Conservation (phyloP, 2,113 vertebrate species). For the Ellobius talpinus region DNA sequence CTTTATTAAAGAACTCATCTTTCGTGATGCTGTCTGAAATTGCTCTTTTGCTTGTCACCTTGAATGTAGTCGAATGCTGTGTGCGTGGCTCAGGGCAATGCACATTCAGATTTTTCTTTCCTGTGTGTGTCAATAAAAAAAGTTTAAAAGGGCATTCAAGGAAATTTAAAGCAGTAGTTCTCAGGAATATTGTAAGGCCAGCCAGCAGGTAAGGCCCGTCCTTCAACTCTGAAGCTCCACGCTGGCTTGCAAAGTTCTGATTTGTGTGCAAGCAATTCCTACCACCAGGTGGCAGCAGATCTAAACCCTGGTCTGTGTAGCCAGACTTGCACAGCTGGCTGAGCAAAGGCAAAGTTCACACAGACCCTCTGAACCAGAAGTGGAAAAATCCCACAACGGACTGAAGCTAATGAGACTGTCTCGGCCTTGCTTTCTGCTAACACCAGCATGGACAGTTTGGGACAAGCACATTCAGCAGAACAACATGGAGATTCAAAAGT, state of each 20-base stretch:
- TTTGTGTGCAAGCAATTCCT: fast-evolving
- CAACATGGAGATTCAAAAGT: constrained; percentile 65
- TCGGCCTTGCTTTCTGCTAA: constrained; percentile 66
- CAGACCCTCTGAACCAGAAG: not conserved
- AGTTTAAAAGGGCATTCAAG: too few species aligned
- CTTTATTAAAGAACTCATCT: not conserved
- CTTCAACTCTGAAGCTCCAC: not conserved
- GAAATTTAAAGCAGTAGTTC: not conserved
- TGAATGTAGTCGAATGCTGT: not conserved
- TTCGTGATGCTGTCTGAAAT: not conserved
- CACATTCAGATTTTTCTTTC: not conserved
- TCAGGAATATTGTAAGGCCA: not conserved
- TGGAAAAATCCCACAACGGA: not conserved
- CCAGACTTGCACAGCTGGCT: not conserved
- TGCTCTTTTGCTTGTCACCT: not conserved
- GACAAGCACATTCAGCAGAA: constrained; percentile 54
- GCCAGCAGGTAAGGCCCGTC: too few species aligned
- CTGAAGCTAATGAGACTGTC: constrained; percentile 62
- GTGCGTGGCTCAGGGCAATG: not conserved
- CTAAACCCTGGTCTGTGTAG: not conserved
- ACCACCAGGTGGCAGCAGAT: not conserved
- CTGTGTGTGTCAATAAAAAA: not conserved
- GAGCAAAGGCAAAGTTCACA: constrained; percentile 49
- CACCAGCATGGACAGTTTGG: constrained; percentile 59
- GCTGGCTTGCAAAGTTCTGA: not conserved